Conservation (phyloP, 2,888 invertebrate species). For the Lissonota sp. region DNA sequence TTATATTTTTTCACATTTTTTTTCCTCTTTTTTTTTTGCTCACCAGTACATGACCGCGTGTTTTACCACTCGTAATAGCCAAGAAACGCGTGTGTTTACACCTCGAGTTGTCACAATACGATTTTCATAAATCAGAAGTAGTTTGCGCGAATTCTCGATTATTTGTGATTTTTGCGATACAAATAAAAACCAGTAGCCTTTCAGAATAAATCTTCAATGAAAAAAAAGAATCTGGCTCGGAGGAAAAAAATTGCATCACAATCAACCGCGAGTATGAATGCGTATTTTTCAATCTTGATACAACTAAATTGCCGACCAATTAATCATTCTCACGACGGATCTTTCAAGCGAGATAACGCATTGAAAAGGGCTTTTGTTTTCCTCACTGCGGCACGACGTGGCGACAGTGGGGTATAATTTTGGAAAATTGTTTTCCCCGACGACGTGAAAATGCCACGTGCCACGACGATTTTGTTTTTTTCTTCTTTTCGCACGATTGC, state of each 20-base stretch:
- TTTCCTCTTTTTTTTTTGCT: slow-evolving; percentile 12
- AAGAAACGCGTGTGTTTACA: slow-evolving; percentile 51
- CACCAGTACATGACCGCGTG: slow-evolving; percentile 31
- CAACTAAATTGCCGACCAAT: slow-evolving; percentile 2
- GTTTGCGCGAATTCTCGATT: slow-evolving; percentile 3
- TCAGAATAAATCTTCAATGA: too few relatives aligned
- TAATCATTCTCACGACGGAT: slow-evolving; percentile 17
- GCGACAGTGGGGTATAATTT: slow-evolving; percentile 33
- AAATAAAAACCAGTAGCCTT: neutral
- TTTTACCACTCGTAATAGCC: slow-evolving; percentile 41
- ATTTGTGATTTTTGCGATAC: neutral
- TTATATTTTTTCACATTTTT: slow-evolving; percentile 26
- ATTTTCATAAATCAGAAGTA: slow-evolving; percentile 44
- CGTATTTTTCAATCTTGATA: slow-evolving; percentile 21
- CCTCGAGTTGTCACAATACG: slow-evolving; percentile 55
- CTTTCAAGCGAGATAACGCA: slow-evolving; percentile 19
- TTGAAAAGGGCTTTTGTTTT: slow-evolving; percentile 12
- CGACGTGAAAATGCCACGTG: slow-evolving; percentile 10
- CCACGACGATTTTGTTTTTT: slow-evolving; percentile 25
- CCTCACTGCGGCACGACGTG: neutral
- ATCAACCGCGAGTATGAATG: neutral
- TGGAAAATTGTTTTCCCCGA: slow-evolving; percentile 35
- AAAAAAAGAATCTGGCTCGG: neutral
- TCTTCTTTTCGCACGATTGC: slow-evolving; percentile 62
- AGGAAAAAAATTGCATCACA: neutral